Conservation (phyloP, 2,797 vertebrate species). For the Galagoides demidoff region DNA sequence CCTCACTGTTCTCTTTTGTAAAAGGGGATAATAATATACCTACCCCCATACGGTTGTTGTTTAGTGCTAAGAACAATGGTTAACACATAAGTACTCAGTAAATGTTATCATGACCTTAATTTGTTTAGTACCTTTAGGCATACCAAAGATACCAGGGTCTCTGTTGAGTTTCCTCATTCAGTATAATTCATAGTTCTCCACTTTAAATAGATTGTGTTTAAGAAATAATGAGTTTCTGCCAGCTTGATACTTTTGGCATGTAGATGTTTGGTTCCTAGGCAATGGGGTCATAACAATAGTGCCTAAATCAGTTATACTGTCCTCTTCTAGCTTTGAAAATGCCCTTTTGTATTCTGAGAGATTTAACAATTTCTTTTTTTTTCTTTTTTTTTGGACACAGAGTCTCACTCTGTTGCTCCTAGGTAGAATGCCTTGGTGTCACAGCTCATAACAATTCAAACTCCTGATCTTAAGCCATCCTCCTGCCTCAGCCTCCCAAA, state of each 20-base stretch:
- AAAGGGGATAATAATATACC: neutral
- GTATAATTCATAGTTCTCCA: slow-evolving; percentile 21
- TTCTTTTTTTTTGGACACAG: neutral
- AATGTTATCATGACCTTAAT: slow-evolving; percentile 43
- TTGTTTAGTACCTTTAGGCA: slow-evolving; percentile 46
- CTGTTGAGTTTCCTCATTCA: slow-evolving; percentile 45
- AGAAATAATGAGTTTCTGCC: slow-evolving; percentile 44
- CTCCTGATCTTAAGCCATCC: too few relatives aligned
- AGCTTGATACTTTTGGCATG: slow-evolving; percentile 36
- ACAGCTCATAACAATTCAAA: too few relatives aligned
- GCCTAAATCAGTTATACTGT: slow-evolving; percentile 45
- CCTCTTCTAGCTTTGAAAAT: slow-evolving; percentile 55
- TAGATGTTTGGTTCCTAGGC: slow-evolving; percentile 36
- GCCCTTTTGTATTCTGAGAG: slow-evolving; percentile 43
- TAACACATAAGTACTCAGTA: neutral
- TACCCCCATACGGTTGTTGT: slow-evolving; percentile 10
- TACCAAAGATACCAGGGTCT: neutral
- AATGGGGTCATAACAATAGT: neutral
- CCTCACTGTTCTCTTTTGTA: slow-evolving; percentile 39
- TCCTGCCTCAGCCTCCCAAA: too few relatives aligned
- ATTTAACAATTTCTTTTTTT: slow-evolving; percentile 52
- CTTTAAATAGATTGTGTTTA: slow-evolving; percentile 53
- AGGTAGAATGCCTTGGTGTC: too few relatives aligned
- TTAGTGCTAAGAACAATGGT: neutral
- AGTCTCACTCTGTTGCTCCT: too few relatives aligned